These are phyloP conservation scores for Hydriomena furcata DNA, from an alignment of 2,888 invertebrate species.

Conservation along the genomic window DNA sequence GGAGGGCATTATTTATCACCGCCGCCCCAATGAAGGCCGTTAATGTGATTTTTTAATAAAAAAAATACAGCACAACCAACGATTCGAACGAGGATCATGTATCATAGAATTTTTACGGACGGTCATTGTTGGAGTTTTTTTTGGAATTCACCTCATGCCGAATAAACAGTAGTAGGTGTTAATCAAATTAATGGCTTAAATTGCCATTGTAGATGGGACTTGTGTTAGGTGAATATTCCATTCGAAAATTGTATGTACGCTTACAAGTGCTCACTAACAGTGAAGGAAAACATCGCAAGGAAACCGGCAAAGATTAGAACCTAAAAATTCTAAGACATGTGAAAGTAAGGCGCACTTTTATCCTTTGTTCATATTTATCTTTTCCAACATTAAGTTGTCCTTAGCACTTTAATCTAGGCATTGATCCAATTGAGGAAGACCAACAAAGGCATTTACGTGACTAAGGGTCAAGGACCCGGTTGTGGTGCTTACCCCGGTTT, in stretches of 20 bases:
- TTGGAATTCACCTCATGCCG: slow-evolving; percentile 47
- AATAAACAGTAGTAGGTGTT: slow-evolving; percentile 62
- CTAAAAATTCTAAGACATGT: too few relatives aligned
- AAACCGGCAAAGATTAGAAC: too few relatives aligned
- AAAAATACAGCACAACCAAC: slow-evolving; percentile 73
- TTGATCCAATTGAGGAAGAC: too few relatives aligned
- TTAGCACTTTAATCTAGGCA: too few relatives aligned
- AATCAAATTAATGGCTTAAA: slow-evolving; percentile 68
- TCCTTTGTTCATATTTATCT: too few relatives aligned
- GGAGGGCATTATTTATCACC: slow-evolving; percentile 83
- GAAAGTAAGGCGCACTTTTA: too few relatives aligned
- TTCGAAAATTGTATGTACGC: slow-evolving; percentile 8
- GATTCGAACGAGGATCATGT: slow-evolving; percentile 78
- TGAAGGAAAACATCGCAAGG: too few relatives aligned
- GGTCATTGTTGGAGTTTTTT: slow-evolving; percentile 77
- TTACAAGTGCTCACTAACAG: too few relatives aligned
- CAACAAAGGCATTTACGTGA: too few relatives aligned
- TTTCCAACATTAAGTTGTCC: too few relatives aligned
- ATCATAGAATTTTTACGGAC: slow-evolving; percentile 81
- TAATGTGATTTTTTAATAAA: slow-evolving; percentile 83
- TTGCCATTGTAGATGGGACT: slow-evolving; percentile 17
- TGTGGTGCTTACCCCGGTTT: too few relatives aligned
- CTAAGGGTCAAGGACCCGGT: too few relatives aligned
- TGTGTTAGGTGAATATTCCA: slow-evolving; percentile 44
- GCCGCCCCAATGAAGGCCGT: slow-evolving; percentile 83